Conservation (phyloP, 1,140 invertebrate genomes). For the Adelges cooleyi region DNA sequence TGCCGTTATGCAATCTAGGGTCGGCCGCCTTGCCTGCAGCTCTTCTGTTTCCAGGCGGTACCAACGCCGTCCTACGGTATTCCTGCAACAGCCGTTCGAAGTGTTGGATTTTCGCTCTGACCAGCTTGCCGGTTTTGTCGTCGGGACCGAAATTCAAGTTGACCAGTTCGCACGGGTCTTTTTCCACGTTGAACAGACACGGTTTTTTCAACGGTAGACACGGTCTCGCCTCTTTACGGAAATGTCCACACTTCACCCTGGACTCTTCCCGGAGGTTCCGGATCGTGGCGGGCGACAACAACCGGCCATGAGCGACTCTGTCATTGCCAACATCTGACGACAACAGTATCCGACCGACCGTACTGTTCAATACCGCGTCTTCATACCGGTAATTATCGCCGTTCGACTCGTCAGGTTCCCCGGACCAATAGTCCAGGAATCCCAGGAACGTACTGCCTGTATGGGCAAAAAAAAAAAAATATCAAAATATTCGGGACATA, state of each 20-base stretch:
- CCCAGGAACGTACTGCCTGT: slow-evolving; percentile 7
- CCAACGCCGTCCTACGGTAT: not conserved
- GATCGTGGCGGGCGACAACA: not conserved
- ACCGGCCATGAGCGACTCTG: too few relatives aligned
- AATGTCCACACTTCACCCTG: not conserved
- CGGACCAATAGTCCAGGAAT: slow-evolving; percentile 5
- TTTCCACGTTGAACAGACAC: slow-evolving; percentile 59
- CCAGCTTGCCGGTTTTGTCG: not conserved
- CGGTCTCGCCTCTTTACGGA: slow-evolving; percentile 32
- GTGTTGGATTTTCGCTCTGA: slow-evolving; percentile 12
- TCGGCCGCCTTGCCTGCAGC: not conserved
- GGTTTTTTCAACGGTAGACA: slow-evolving; percentile 46
- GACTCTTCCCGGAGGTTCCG: not conserved
- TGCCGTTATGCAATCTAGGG: slow-evolving; percentile 25
- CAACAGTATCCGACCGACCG: not conserved
- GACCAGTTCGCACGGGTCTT: slow-evolving; percentile 64
- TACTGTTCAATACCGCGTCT: not conserved
- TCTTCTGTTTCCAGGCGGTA: not conserved
- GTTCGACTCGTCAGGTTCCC: not conserved
- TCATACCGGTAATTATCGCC: not conserved
- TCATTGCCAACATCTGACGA: not conserved
- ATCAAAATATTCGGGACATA: not conserved
- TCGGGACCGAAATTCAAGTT: slow-evolving; percentile 43
- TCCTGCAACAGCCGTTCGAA: not conserved
- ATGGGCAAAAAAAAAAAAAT: not conserved